Percentiles rank a stretch among this genome's conserved stretches.
Conservation (phyloP, 2,113 vertebrate species). For the Saimiri boliviensis region DNA sequence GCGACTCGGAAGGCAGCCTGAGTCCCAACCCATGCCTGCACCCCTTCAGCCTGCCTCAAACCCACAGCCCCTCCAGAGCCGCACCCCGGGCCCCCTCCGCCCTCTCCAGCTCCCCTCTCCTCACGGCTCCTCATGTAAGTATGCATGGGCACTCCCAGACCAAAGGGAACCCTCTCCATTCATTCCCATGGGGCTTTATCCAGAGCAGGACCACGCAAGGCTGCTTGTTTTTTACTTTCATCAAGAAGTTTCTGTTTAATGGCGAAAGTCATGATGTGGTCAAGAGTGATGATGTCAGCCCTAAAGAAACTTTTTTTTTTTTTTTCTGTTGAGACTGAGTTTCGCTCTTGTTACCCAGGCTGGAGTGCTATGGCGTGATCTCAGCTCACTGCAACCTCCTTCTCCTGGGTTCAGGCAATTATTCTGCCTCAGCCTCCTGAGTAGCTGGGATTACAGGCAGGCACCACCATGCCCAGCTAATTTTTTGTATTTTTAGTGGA, state of each 20-base stretch:
- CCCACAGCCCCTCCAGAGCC: constrained; percentile 86
- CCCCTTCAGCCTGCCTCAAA: constrained; percentile 89
- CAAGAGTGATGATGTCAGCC: no score
- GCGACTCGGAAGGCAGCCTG: constrained; percentile 96
- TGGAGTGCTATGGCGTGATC: no score
- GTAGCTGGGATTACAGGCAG: no score
- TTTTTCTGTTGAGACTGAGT: no score
- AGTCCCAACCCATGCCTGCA: constrained; percentile 92
- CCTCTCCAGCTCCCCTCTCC: constrained; percentile 95
- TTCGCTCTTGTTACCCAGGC: no score
- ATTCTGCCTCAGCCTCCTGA: no score
- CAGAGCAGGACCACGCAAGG: neutral
- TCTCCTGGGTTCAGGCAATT: no score
- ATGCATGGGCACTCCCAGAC: accelerated
- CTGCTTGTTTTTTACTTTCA: neutral
- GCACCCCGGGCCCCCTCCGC: constrained; percentile 87
- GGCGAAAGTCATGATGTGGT: neutral
- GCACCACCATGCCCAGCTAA: no score
- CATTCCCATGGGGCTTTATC: neutral
- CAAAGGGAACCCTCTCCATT: neutral
- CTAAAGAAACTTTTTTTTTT: neutral
- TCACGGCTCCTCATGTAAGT: constrained; percentile 96
- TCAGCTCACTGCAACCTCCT: no score
- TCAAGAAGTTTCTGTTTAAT: neutral
- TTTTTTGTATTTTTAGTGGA: no score